Evolutionary conservation across 2,113 vertebrate genomes (phyloP).

Genomic region (Corydoras maculifer): DNA sequence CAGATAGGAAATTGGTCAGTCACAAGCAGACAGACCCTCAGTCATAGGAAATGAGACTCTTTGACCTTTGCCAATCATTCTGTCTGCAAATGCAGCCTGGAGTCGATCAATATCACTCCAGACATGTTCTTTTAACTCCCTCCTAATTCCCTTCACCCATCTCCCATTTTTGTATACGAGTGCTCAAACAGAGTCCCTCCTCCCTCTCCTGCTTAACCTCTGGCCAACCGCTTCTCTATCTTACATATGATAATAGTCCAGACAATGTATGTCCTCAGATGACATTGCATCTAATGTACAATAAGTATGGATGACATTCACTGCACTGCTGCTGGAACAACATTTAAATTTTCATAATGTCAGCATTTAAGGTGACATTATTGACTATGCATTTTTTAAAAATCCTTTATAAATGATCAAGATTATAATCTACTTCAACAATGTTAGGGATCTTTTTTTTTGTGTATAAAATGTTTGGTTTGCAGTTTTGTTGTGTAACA

Average conservation of each 20-base stretch:
- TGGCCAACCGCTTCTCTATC: slow-evolving; percentile 37
- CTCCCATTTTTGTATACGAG: slow-evolving; percentile 22
- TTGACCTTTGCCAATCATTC: slow-evolving; percentile 67
- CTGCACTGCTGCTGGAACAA: no score
- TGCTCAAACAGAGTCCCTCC: slow-evolving; percentile 16
- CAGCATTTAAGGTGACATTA: no score
- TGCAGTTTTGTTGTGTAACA: no score
- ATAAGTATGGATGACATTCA: no score
- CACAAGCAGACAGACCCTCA: slow-evolving; percentile 48
- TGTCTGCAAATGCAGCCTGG: slow-evolving; percentile 71
- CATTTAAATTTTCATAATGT: no score
- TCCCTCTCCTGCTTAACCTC: slow-evolving; percentile 35
- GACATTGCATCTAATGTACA: no score
- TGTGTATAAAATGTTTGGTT: no score
- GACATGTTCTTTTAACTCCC: slow-evolving; percentile 46
- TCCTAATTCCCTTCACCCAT: not conserved
- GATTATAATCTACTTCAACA: no score
- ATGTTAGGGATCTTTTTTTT: no score
- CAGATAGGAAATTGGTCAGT: slow-evolving; percentile 32
- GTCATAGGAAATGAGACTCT: slow-evolving; percentile 69
- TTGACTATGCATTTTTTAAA: no score
- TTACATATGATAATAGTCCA: slow-evolving; percentile 42
- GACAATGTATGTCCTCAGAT: slow-evolving; percentile 28
- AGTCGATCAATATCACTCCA: slow-evolving; percentile 61
- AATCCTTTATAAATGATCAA: no score